Base-by-base conservation (phyloP, 2,113 vertebrate genomes). In the Poecile atricapillus region DNA sequence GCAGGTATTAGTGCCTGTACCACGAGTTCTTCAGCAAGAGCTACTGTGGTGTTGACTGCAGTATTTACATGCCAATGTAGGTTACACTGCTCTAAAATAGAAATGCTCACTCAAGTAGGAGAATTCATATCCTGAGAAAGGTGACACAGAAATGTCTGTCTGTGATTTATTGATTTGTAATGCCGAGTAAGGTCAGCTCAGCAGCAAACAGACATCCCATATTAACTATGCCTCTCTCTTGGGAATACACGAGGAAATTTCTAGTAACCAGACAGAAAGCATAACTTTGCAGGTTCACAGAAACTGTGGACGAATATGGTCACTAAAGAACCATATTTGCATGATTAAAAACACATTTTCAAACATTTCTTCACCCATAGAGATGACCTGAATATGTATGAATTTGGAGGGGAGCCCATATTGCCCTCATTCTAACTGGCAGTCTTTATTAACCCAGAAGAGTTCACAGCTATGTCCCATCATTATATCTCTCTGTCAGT, bases 1-100 rank as follows among this genome's bases (percentile, higher is more conserved):
- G 46, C 65, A 85, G 30, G 7, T 55, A 43, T 50, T 58, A 46
- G 37, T 31, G 39, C 50, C 44, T 68, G 27, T 30, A 39, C 13
- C 35, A 67, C 1, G 2, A 65, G 46, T 23, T 73, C 30, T 60
- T 59, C 31, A 80, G 47, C 47, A 91, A 87, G 43, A 58, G 0
- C 1, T 15, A 23, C 28, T 62, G 58, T 15, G 33, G 17, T 62
- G 78, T 62, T 87, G 56, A 74, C 22, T 33, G 74, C 43, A 67
- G 20, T 27, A 90, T 85, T 90, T 85, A 33, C 75, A 41, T 30
- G 24, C 33, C 53, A 68, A 19, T 22, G 41, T 71, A 90, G 70
- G 79, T 93, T 88, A 95, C 53, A 49, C 8, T 39, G 37, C 22
- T 75, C 79, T 85, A 44, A 94, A 96, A 86, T 41, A 92, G 89